Conservation (phyloP, 1,140 invertebrate species). For the Bactericera cockerelli region DNA sequence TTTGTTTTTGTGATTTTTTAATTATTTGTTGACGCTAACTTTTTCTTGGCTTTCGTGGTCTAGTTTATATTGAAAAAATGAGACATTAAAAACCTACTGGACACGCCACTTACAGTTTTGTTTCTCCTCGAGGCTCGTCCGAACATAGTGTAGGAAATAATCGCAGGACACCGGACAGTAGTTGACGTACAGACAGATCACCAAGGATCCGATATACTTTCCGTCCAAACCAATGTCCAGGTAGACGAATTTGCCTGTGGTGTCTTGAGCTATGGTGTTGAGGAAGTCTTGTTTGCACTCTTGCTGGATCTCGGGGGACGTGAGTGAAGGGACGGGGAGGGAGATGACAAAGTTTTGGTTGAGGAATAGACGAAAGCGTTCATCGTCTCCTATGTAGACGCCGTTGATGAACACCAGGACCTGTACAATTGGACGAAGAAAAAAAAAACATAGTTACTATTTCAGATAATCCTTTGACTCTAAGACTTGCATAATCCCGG, state of each 20-base stretch:
- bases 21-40: no score
- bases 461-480: no score
- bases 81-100: no score
- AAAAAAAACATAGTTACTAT: no score
- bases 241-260: neutral
- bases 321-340: neutral
- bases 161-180: neutral
- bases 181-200: neutral
- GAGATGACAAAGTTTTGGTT: neutral
- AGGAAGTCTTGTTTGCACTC: neutral
- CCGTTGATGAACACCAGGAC: neutral
- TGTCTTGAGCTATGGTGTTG: neutral
- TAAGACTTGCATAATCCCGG: no score
- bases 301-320: neutral
- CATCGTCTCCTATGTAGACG: slow-evolving; percentile 1
- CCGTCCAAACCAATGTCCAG: neutral
- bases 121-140: neutral
- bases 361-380: neutral
- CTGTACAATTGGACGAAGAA: no score
- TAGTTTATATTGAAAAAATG: no score
- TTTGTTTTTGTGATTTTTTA: no score
- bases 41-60: no score
- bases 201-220: neutral
- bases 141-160: neutral
- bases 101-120: neutral